Base-by-base conservation (phyloP, 2,797 vertebrate species). In the Neoniphon sammara region DNA sequence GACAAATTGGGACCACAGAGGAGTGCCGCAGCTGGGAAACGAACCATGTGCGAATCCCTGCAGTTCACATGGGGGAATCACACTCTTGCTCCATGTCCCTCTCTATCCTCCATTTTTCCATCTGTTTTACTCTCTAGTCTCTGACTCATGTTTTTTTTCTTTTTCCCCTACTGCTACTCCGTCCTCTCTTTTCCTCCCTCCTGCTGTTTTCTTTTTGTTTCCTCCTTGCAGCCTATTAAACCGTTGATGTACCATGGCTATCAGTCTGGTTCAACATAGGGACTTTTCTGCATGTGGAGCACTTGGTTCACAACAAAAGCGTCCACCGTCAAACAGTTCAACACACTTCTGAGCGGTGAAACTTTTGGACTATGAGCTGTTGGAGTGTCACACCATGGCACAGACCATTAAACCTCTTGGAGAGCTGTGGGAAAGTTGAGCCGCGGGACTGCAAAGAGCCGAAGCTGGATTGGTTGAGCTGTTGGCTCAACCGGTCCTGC, bases 21-120 rank as follows among this genome's bases (percentile, higher is more conserved):
- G 73, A 79, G 73, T 75, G 66, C 70, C 80, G 81, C 80, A 84
- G 78, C 73, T 60, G 79, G 66, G 73, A 69, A 75, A 75, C 63
- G 23, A 80, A 59, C 70, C 60, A 23, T 9, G 42, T 73, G 52
- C 50, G 58, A 25, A 34, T 81, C 54, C 34, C 70, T 31, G 50
- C 36, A 52, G 58, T 72, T 79, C 70, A 60, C 57, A 55, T 20
- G 58, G 30, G 66, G 62, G 18, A 73, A 60, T 34, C 31, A 73
- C 36, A 67, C 31, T 1, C 65, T 71, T 76, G 47, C 69, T 47
- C 15, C 25, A 53, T 60, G 42, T 53, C 58, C 53, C 53, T 65
- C 14, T 66, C 59, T 70, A 25, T 71, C 58, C 56, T 59, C 23
- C 6, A 31, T 39, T 55, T 74, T 76, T 81, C 64, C 85, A 79